These are phyloP conservation scores for Corythoichthys haematopterus DNA, from an alignment of 2,113 vertebrate genomes.

Conservation along the genomic window DNA sequence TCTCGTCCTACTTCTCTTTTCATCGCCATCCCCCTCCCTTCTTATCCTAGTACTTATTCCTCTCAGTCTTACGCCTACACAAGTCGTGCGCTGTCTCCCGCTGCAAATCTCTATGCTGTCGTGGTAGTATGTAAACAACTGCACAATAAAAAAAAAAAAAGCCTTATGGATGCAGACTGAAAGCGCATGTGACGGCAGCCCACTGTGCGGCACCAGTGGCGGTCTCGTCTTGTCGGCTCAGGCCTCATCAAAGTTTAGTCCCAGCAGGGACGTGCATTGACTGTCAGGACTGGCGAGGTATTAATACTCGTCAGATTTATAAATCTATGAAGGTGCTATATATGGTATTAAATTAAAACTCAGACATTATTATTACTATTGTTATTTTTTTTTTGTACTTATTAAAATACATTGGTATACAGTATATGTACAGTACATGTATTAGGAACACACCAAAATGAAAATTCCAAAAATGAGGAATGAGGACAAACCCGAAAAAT, in stretches of 20 bases:
- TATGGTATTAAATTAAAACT: too few relatives aligned
- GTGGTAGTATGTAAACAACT: constrained; percentile 33
- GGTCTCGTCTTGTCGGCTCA: constrained; percentile 19
- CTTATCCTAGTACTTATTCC: constrained; percentile 11
- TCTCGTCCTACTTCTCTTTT: constrained; percentile 40
- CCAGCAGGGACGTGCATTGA: not conserved
- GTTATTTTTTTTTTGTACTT: too few relatives aligned
- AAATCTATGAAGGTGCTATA: too few relatives aligned
- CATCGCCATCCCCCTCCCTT: constrained; percentile 26
- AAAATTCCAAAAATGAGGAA: too few relatives aligned
- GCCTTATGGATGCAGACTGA: not conserved
- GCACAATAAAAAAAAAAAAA: constrained; percentile 15
- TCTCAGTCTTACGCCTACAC: constrained; percentile 21
- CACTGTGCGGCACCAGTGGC: constrained; percentile 4
- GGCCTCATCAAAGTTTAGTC: constrained; percentile 29
- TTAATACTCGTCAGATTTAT: too few relatives aligned
- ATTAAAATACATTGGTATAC: too few relatives aligned
- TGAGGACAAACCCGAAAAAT: too few relatives aligned
- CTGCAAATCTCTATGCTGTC: constrained; percentile 15
- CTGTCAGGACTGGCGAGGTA: too few relatives aligned
- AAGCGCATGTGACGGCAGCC: constrained; percentile 12
- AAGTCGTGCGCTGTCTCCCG: constrained; percentile 16
- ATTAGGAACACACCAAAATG: too few relatives aligned
- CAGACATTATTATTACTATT: too few relatives aligned
- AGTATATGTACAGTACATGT: too few relatives aligned